These are phyloP conservation scores for Nycticebus coucang DNA, from an alignment of 2,113 vertebrate species.

Conservation along the genomic window DNA sequence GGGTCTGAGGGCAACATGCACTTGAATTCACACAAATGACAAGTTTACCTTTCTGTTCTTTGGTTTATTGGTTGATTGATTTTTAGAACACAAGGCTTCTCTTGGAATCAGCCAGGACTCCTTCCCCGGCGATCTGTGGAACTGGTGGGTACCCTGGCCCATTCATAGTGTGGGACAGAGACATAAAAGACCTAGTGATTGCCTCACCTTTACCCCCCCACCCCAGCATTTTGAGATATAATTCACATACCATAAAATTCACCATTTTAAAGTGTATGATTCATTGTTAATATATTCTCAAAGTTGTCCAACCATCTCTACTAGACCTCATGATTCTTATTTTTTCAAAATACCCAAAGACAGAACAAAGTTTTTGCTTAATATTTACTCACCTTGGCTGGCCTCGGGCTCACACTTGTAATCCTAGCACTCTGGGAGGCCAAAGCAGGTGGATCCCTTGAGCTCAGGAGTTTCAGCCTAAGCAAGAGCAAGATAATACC, in stretches of 20 bases:
- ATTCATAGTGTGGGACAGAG: neutral
- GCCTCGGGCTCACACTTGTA: too few species aligned
- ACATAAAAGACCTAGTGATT: neutral
- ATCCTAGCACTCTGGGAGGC: too few species aligned
- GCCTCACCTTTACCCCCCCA: neutral
- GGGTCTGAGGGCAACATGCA: neutral
- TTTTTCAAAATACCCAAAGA: neutral
- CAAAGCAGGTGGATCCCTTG: too few species aligned
- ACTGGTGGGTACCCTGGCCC: too few species aligned
- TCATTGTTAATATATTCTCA: neutral
- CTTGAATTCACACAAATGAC: slow-evolving; percentile 39
- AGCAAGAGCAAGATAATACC: too few species aligned
- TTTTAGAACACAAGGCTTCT: slow-evolving; percentile 14
- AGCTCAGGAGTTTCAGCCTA: too few species aligned
- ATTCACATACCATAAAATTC: neutral
- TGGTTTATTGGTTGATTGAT: neutral
- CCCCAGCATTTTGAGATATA: neutral
- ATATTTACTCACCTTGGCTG: neutral
- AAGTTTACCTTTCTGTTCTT: slow-evolving; percentile 26
- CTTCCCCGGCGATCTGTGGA: neutral
- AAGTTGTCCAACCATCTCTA: neutral
- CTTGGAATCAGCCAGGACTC: neutral
- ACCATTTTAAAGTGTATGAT: neutral
- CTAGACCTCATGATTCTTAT: neutral
- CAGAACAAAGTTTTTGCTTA: neutral